A percentile compares a stretch with the other conserved stretches of the same genome.
These are phyloP conservation scores for Neoascia interrupta DNA, from an alignment of 2,888 invertebrate genomes.

Conservation along the genomic window DNA sequence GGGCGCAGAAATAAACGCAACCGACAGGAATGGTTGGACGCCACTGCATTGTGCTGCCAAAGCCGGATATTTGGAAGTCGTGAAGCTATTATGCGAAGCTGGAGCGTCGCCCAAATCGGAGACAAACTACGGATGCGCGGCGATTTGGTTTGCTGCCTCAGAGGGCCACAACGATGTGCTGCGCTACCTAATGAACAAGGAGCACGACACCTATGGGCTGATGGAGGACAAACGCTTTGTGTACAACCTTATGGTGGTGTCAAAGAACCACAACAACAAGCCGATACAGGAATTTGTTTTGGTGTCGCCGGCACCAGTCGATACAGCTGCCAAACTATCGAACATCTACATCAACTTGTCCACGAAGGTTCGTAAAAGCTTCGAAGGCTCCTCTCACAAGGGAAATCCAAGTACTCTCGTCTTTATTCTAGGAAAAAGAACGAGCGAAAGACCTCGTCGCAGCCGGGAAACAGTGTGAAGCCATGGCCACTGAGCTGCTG, in stretches of 20 bases:
- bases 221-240: conserved; percentile 99
- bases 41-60: conserved; percentile 96
- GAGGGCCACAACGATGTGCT: conserved; percentile 98
- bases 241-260: conserved; percentile 98
- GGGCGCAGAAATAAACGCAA: conserved; percentile 98
- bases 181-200: conserved; percentile 97
- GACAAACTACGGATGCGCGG: conserved; percentile 97
- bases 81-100: conserved; percentile 95
- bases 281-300: conserved; percentile 98
- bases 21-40: conserved; percentile 98
- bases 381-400: background rate
- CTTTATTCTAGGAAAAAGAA: conserved; percentile 90
- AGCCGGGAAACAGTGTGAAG: conserved; percentile 97
- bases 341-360: conserved; percentile 93
- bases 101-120: conserved; percentile 97
- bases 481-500: conserved; percentile 97
- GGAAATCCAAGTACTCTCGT: too few relatives aligned
- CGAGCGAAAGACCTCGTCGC: conserved; percentile 97
- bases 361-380: conserved; percentile 84
- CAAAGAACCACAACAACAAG: conserved; percentile 96
- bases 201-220: conserved; percentile 97
- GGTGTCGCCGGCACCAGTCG: conserved; percentile 99
- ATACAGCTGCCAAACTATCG: conserved; percentile 98
- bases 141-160: conserved; percentile 98
- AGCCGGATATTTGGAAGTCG: conserved; percentile 96